Evolutionary conservation across 2,797 vertebrate species (phyloP), one percentile per base, ranked within the genome.

Genomic region (Thripadectes ignobilis): DNA sequence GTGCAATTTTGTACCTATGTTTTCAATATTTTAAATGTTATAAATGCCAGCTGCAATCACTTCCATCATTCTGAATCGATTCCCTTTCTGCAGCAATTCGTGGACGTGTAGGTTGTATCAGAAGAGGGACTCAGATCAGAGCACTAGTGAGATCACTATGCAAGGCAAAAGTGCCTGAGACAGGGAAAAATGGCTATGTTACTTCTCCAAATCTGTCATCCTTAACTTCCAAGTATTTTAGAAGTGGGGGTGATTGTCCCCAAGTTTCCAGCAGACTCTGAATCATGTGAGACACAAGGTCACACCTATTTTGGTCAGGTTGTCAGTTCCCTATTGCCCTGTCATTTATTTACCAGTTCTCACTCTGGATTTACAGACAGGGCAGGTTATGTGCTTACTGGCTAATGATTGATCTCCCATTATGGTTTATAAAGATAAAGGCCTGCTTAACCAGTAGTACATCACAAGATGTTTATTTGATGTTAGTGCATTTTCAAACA

Each of bases 381-480:
- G 27, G 36, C 29, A 79, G 45, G 38, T 89, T 89, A 78, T 82
- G 43, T 74, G 61, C 57, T 81, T 43, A 78, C 24, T 82, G 83
- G 75, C 43, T 89, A 95, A 89, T 72, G 78, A 93, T 10, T 85
- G 54, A 89, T 46, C 54, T 88, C 39, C 67, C 88, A 3, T 29
- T 65, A 78, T 1, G 3, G 51, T 48, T 69, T 71, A 32, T 41
- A 77, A 74, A 82, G 78, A 79, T 61, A 95, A 82, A 65, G 32
- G 38, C 72, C 63, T 71, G 4, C 54, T 58, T 52, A 85, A 86
- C 16, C 58, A 82, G 22, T 8, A 69, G 71, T 14, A 34, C 9
- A 7, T 17, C 49, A 32, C 52, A 73, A 89, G 39, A n/a, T 14
- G 36, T 26, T 49, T 82, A 38, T 39, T 36, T 67, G 45, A 83